Evolutionary conservation across 2,113 vertebrate genomes (phyloP), one percentile per base, ranked within the genome.

Genomic region (Lynx canadensis): DNA sequence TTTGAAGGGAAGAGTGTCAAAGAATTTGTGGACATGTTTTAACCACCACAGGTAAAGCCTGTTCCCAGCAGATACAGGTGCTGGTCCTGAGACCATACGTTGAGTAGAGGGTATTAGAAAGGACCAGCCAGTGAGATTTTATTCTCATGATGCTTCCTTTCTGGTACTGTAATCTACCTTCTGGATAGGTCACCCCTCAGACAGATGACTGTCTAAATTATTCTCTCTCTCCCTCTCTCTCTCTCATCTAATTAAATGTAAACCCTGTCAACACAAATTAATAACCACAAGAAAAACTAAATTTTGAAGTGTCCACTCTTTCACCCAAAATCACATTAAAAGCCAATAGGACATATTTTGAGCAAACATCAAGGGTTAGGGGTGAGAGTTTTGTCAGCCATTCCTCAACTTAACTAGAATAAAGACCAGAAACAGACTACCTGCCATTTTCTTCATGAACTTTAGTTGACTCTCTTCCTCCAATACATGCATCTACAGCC

Each of bases 21-120:
- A 87, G 76, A 91, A 91, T 85, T 86, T 94, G 68, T 60, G 84
- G 29, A 41, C 31, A 10, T 55, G 69, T 27, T 94, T 95, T 87
- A 45, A 66, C 31, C 19, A 57, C 36, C 52, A 52, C 38, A 52
- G 38, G 12, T 15, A 69, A 57, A 25, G 2, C 41, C n/a, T 89
- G 4, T 82, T 85, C 68, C 63, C 25, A 57, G 27, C 25, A 48
- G 71, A 23, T 36, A 0, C 14, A 38, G 16, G 15, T 63, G 18
- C 73, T 86, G 31, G 38, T 91, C 63, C 81, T 97, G 71, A 15
- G 41, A 69, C 21, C 5, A 13, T 63, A 48, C 15, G 68, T 94
- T 90, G 16, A 96, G 36, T 55, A 68, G 45, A 96, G 96, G 31
- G n/a, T 21, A 85, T 27, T 50, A 80, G 52, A 93, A 82, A 65